Conservation (phyloP, 1,140 invertebrate genomes). For the Cyclargus thomasi region DNA sequence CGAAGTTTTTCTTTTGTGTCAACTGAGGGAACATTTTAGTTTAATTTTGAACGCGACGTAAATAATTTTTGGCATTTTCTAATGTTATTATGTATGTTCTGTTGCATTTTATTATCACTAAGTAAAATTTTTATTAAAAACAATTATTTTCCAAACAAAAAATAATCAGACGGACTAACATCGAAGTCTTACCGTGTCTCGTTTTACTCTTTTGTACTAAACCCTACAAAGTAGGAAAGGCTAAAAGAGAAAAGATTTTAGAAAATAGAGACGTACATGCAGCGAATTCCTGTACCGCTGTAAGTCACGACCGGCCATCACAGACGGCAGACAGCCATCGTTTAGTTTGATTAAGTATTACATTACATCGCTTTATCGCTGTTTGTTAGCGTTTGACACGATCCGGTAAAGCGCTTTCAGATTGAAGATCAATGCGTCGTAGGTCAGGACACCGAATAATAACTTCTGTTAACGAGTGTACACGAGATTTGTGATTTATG, state of each 20-base stretch:
- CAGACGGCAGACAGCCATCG: neutral
- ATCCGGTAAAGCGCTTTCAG: neutral
- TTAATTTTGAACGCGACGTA: neutral
- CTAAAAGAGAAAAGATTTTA: too few species aligned
- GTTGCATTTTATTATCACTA: too few species aligned
- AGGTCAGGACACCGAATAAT: conserved; percentile 6
- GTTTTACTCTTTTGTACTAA: too few species aligned
- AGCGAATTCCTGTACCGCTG: neutral
- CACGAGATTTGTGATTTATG: neutral
- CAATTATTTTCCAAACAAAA: too few species aligned
- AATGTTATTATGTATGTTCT: too few species aligned
- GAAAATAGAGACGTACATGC: too few species aligned
- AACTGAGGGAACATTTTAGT: neutral
- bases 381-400: conserved; percentile 2
- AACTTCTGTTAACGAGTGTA: neutral
- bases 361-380: neutral
- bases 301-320: neutral
- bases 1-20: conserved; percentile 3
- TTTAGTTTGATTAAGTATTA: neutral
- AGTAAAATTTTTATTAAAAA: too few species aligned
- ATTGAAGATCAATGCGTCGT: conserved; percentile 2
- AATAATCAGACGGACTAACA: too few species aligned
- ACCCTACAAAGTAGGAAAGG: too few species aligned
- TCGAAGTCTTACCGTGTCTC: too few species aligned
- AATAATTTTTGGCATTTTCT: too few species aligned